Base-by-base conservation (phyloP, 1,140 invertebrate genomes). In the Cydia amplana region DNA sequence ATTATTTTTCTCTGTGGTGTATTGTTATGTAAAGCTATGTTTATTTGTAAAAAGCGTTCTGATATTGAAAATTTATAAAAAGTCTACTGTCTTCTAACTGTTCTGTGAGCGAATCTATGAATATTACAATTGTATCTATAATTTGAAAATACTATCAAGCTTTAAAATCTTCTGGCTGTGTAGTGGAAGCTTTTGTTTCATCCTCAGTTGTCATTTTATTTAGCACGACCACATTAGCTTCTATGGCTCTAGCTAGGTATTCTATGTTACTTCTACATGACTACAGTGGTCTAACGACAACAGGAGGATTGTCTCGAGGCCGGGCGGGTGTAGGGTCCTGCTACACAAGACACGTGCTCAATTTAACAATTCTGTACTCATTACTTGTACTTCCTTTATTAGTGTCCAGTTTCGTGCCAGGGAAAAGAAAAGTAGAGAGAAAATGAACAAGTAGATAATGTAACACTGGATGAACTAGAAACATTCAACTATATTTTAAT, bases 381-480 rank as follows among this genome's bases (percentile, higher is more conserved):
- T 92, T 92, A 92, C 90, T 92, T 92, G 90, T 92, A 92, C 90
- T 92, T 92, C 90, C 90, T 92, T 89, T 77, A 81, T 78, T 78
- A 86, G 82, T 84, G 79, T 92, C 90, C 90, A 73, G 87, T 82
- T 81, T 83, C 80, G 89, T 92, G 90, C 89, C 88, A 89, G 87
- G 88, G 86, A 63, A 85, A 82, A 90, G 83, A 89, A 86, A 89
- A 87, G 77, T 81, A 88, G 87, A 84, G 51, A 86, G 79, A 87
- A 63, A 88, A 88, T 88, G 77, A 89, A 87, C 86, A 90, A 85
- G 79, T 85, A 83, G 83, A 85, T 83, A 82, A 72, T 55, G 32
- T 73, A 20, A 74, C n/a, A 51, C 36, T 72, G 65, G 23, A 65
- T 72, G 65, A 75, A 84, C 82, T 78, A 77, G 49, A 80, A 77